A percentile compares a stretch with the other conserved stretches of the same genome.
Conservation (phyloP, 2,113 vertebrate species). For the Mirza zaza region DNA sequence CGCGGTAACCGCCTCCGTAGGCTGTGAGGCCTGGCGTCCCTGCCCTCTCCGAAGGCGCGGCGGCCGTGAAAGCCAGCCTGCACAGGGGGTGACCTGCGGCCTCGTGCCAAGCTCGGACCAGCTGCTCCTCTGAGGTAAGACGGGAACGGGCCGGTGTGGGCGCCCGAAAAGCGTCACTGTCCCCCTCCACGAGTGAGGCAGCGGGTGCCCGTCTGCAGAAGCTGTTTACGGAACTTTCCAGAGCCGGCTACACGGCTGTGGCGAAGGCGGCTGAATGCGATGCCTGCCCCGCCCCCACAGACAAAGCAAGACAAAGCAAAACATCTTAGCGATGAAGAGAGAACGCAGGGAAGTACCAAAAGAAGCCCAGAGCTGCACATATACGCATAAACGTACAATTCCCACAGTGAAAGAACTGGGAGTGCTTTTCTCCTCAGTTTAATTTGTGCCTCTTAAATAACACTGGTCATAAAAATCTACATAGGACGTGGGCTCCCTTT, state of each 20-base stretch:
- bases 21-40: neutral
- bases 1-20: slow-evolving; percentile 39
- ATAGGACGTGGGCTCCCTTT: neutral
- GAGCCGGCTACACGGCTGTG: neutral
- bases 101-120: neutral
- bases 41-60: slow-evolving; percentile 12
- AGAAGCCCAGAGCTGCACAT: neutral
- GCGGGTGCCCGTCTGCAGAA: neutral
- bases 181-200: neutral
- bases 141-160: neutral
- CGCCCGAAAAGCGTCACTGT: neutral
- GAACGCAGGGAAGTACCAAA: neutral
- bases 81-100: neutral
- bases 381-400: neutral
- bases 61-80: neutral
- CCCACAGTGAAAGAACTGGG: neutral
- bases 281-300: too few relatives aligned
- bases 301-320: neutral
- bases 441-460: neutral
- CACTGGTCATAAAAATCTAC: neutral
- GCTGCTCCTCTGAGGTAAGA: neutral
- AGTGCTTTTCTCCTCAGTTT: neutral
- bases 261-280: neutral
- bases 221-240: neutral
- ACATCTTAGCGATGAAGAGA: neutral